Base-by-base conservation (phyloP, 2,888 invertebrate genomes). In the Clistopyga incitator region DNA sequence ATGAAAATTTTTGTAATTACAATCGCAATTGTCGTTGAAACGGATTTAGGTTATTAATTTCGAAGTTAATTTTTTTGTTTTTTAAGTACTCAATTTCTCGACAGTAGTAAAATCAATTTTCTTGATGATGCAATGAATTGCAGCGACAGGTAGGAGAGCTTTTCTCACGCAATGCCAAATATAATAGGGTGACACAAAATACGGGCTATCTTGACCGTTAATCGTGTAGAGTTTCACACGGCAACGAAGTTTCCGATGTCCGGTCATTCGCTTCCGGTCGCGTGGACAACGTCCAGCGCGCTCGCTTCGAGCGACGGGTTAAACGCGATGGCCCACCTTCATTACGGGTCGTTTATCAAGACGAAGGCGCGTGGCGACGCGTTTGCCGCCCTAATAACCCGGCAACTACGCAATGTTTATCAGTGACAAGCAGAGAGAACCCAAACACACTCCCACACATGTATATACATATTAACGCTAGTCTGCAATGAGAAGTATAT, bases 271-370 rank as follows among this genome's bases (percentile, higher is more conserved):
- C 68, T 86, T 88, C 88, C 88, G 88, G 88, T 86, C 88, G 85
- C 88, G 88, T 88, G 88, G 87, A 87, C 86, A 50, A 67, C 65
- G 78, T 56, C 78, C 75, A 59, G 74, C 25, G 74, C 15, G 25
- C 47, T 65, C 25, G 54, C 50, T 54, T 54, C 23, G 71, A 56
- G 34, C 42, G 80, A 61, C 77, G 84, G 84, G 84, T 85, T 84
- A 86, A 84, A 75, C 74, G 81, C 81, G 78, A 83, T 81, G 84
- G 81, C 78, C 80, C 72, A 81, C 81, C 85, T 83, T 86, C 81
- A 87, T 87, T 87, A 87, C 42, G 65, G 82, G 80, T 85, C 86
- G 83, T 87, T 86, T 87, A 87, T 87, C 86, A 86, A 87, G 87
- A 84, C 83, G 54, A 59, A 72, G 87, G 80, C 87, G 85, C 87